These are phyloP conservation scores for Drosophila kanapiae DNA, from an alignment of 1,140 invertebrate genomes.

Conservation along the genomic window DNA sequence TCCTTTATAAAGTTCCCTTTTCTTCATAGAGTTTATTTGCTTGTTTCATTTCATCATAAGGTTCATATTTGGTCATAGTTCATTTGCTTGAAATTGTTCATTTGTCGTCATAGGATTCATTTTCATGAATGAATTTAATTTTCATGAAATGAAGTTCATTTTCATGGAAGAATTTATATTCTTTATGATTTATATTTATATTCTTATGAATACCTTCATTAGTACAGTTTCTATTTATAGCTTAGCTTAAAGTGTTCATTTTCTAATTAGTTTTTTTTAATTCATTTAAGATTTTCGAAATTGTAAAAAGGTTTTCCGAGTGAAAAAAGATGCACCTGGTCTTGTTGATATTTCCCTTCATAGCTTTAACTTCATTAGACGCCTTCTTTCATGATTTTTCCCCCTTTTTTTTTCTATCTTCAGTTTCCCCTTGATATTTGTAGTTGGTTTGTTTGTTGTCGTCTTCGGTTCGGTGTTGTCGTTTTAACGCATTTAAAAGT, in stretches of 20 bases:
- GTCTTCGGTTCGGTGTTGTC: conserved; percentile 25
- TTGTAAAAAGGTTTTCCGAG: neutral
- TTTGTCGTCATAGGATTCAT: no score
- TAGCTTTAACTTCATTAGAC: conserved; percentile 11
- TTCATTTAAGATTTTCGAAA: no score
- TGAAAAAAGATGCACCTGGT: neutral
- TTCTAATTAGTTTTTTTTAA: neutral
- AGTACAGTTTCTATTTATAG: no score
- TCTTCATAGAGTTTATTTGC: neutral
- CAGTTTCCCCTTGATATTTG: conserved; percentile 14
- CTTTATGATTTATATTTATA: no score
- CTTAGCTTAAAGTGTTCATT: neutral
- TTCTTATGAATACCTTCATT: no score
- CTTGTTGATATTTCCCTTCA: neutral
- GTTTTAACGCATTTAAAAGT: conserved; percentile 77
- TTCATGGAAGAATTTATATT: no score
- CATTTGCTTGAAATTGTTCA: neutral
- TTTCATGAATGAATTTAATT: no score
- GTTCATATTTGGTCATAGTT: neutral
- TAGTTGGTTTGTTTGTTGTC: conserved; percentile 37
- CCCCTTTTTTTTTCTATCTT: neutral
- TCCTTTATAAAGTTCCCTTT: neutral
- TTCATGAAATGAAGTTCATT: no score
- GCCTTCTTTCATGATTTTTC: neutral
- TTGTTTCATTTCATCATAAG: neutral